Conservation (phyloP, 2,888 invertebrate species). For the Leptothorax acervorum region DNA sequence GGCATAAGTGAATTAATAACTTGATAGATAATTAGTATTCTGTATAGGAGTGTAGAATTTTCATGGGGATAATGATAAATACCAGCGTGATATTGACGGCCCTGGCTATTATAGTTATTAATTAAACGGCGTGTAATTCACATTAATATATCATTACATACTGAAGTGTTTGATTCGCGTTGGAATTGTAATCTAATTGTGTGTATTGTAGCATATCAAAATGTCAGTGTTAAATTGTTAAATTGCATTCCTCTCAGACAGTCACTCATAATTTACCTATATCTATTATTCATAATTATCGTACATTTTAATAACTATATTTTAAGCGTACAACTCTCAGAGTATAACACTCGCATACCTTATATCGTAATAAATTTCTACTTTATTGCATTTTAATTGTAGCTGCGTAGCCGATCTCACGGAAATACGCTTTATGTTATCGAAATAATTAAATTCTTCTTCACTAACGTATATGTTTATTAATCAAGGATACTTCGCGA, state of each 20-base stretch:
- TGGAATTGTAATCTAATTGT: constrained; percentile 41
- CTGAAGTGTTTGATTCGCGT: constrained; percentile 22
- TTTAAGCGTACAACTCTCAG: background rate
- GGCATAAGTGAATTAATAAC: constrained; percentile 29
- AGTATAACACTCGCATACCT: background rate
- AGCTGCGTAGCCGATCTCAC: background rate
- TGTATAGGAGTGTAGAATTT: background rate
- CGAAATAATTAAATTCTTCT: constrained; percentile 15
- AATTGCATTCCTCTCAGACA: constrained; percentile 36
- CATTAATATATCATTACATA: constrained; percentile 27
- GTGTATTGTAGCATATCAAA: constrained; percentile 23
- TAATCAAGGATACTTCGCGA: background rate
- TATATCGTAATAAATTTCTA: background rate
- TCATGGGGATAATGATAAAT: constrained; percentile 29
- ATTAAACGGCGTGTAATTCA: constrained; percentile 44
- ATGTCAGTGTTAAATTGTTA: constrained; percentile 36
- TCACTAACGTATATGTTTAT: background rate
- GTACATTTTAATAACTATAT: constrained; percentile 20
- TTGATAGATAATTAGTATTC: constrained; percentile 33
- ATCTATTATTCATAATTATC: constrained; percentile 1
- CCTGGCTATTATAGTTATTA: constrained; percentile 24
- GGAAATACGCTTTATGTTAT: background rate
- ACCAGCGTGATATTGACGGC: constrained; percentile 24
- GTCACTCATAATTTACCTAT: constrained; percentile 7
- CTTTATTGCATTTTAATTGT: constrained; percentile 1